Conservation (phyloP, 2,888 invertebrate species). For the Temnothorax rugatulus region DNA sequence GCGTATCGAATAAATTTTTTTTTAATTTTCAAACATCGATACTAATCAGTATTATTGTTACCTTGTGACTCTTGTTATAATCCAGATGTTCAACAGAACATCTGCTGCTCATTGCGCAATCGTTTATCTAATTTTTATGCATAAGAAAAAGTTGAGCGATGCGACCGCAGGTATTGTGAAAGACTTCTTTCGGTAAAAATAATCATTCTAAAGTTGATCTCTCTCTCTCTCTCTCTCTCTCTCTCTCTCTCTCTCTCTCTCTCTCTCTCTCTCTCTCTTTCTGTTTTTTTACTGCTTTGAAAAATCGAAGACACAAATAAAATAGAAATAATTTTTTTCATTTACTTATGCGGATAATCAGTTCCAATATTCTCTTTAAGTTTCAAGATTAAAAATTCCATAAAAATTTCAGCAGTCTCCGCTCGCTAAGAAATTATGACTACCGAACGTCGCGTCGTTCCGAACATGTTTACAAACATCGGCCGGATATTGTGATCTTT, state of each 20-base stretch:
- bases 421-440: not conserved
- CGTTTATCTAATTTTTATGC: not conserved
- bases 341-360: constrained; percentile 3
- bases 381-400: not conserved
- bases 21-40: not conserved
- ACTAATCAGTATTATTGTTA: not conserved
- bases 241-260: no score
- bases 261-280: no score
- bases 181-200: not conserved
- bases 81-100: not conserved
- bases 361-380: not conserved
- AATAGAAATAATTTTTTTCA: not conserved
- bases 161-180: not conserved
- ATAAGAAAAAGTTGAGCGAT: constrained; percentile 17
- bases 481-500: not conserved
- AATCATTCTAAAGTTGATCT: not conserved
- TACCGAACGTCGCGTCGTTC: not conserved
- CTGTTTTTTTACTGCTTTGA: not conserved
- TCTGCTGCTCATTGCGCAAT: constrained; percentile 24
- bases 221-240: no score
- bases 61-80: not conserved
- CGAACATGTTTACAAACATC: not conserved
- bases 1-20: not conserved
- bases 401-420: not conserved
- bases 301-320: not conserved